These are phyloP conservation scores for Rhinichthys klamathensis DNA, from an alignment of 2,113 vertebrate genomes.

Conservation along the genomic window DNA sequence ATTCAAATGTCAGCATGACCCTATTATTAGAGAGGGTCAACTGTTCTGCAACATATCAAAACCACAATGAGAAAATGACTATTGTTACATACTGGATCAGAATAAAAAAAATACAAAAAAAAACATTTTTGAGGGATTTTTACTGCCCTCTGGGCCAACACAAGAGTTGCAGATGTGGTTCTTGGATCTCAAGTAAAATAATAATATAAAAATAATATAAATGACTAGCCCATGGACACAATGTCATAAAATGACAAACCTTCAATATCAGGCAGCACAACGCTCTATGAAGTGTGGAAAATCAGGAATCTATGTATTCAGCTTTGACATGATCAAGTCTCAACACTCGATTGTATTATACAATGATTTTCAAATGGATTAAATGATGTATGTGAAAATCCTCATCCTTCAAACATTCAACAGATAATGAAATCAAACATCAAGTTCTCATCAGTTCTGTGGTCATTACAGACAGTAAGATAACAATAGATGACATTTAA, in stretches of 20 bases:
- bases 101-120: neutral
- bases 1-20: neutral
- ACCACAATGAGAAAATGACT: constrained; percentile 13
- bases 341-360: neutral
- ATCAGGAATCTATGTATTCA: constrained; percentile 57
- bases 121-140: neutral
- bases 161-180: constrained; percentile 28
- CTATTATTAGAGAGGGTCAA: neutral
- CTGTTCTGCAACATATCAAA: constrained; percentile 14
- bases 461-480: neutral
- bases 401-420: neutral
- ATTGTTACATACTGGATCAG: neutral
- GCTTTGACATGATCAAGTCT: constrained; percentile 43
- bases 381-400: neutral
- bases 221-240: constrained; percentile 45
- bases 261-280: constrained; percentile 53
- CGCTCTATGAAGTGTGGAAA: constrained; percentile 49
- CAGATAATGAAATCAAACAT: neutral
- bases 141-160: neutral
- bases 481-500: neutral
- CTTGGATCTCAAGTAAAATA: constrained; percentile 30
- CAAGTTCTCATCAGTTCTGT: neutral
- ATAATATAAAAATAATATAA: constrained; percentile 39
- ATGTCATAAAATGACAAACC: constrained; percentile 49
- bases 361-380: constrained; percentile 6